phyloP scores from a whole-genome alignment of 2,113 vertebrate genomes.

The Zosterops lateralis region DNA sequence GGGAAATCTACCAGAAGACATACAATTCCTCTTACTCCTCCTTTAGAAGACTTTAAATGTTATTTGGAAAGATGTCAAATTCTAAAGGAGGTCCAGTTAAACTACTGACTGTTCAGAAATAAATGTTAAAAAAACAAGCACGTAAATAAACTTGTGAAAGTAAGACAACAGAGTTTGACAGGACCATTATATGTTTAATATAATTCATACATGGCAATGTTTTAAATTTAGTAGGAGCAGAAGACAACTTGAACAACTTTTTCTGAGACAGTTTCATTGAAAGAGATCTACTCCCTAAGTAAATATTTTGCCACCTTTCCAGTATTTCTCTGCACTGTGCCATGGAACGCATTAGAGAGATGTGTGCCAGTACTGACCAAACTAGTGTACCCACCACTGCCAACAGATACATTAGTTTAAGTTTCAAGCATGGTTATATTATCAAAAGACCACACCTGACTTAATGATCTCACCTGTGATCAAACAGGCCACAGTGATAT shows the following conservation, averaged over 20 bases:
- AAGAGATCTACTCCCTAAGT: not conserved
- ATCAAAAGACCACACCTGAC: not conserved
- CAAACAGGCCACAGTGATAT: not conserved
- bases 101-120: not conserved
- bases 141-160: not conserved
- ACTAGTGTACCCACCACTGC: not conserved
- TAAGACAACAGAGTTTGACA: not conserved
- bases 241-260: not conserved
- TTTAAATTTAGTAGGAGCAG: not conserved
- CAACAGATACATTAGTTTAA: not conserved
- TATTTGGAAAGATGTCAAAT: not conserved
- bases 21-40: not conserved
- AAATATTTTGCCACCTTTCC: not conserved
- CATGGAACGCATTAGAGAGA: not conserved
- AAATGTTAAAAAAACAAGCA: not conserved
- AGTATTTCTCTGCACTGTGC: not conserved
- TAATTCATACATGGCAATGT: not conserved
- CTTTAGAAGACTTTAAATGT: not conserved
- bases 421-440: not conserved
- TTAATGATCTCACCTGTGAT: not conserved
- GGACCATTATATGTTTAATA: rapidly evolving
- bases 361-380: not conserved
- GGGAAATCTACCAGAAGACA: not conserved
- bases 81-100: not conserved
- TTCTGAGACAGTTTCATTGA: not conserved